These are phyloP conservation scores for Eospalax fontanierii DNA, from an alignment of 2,797 vertebrate species.

Conservation along the genomic window DNA sequence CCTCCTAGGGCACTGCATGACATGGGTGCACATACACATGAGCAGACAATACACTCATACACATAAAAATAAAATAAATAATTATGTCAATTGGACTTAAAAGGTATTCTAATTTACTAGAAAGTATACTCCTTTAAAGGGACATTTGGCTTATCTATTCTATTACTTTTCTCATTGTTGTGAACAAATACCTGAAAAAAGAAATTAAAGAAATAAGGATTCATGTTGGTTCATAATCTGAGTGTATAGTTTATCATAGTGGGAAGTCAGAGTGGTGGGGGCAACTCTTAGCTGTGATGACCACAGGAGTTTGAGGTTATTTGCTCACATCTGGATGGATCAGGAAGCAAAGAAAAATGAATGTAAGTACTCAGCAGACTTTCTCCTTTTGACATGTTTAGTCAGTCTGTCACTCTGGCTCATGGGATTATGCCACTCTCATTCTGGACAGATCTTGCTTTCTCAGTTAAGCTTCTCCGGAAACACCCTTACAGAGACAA, in stretches of 20 bases:
- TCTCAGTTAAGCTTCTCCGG: neutral
- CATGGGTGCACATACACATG: too few species aligned
- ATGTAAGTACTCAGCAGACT: neutral
- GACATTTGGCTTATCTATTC: neutral
- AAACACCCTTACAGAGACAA: neutral
- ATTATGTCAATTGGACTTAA: too few species aligned
- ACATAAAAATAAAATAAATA: too few species aligned
- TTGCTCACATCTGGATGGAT: neutral
- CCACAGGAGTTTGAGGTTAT: neutral
- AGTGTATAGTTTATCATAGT: neutral
- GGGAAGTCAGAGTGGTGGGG: neutral
- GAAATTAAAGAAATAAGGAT: neutral
- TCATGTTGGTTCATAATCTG: neutral
- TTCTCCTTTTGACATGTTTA: neutral
- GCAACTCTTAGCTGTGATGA: neutral
- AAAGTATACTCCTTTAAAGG: neutral
- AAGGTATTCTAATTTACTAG: neutral
- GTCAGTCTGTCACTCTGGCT: neutral
- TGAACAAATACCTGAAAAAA: neutral
- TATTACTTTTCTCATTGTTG: neutral
- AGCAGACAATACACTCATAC: too few species aligned
- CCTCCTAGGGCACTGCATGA: too few species aligned
- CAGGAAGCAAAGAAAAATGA: neutral
- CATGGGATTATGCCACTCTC: neutral
- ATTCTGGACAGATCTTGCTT: neutral